Percentiles rank a stretch among this genome's conserved stretches.
Evolutionary conservation across 2,113 vertebrate genomes (phyloP).

Genomic region (Pseudopipra pipra): DNA sequence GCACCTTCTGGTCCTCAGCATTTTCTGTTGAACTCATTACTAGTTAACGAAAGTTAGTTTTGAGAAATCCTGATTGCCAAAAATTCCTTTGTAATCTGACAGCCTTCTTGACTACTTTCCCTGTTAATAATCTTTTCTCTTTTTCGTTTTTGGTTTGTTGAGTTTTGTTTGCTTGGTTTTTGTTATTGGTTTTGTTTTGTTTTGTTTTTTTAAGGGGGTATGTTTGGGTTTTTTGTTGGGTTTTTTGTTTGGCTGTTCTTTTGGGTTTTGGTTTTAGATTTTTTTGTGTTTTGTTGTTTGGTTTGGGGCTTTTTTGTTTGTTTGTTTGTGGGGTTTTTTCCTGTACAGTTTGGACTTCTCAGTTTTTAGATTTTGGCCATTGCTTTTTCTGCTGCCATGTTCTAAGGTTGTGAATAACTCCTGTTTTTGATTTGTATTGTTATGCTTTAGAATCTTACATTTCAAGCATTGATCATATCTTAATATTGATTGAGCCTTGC

Average conservation of each 20-base stretch:
- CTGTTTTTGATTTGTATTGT: not conserved
- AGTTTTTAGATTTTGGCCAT: not conserved
- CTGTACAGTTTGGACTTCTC: fast-evolving
- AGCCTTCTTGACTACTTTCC: not conserved
- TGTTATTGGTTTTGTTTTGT: not conserved
- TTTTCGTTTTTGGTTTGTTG: not conserved
- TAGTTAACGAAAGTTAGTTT: not conserved
- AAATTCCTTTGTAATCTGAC: not conserved
- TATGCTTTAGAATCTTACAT: not conserved
- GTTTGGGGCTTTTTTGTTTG: not conserved
- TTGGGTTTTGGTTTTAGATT: too few species aligned
- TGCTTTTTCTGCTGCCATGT: not conserved
- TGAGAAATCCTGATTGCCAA: not conserved
- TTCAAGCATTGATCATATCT: not conserved
- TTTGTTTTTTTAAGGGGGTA: too few species aligned
- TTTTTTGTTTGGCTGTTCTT: not conserved
- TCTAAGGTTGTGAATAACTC: not conserved
- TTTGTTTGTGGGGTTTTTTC: too few species aligned
- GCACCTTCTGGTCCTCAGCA: not conserved
- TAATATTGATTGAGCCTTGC: not conserved
- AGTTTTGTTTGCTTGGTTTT: not conserved
- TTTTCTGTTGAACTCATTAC: not conserved
- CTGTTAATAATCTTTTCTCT: not conserved
- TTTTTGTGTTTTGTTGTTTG: not conserved
- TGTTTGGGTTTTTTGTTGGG: not conserved